A percentile compares a stretch with the other conserved stretches of the same genome.
Conservation (phyloP, 1,140 invertebrate species). For the Camponotus vicinus region DNA sequence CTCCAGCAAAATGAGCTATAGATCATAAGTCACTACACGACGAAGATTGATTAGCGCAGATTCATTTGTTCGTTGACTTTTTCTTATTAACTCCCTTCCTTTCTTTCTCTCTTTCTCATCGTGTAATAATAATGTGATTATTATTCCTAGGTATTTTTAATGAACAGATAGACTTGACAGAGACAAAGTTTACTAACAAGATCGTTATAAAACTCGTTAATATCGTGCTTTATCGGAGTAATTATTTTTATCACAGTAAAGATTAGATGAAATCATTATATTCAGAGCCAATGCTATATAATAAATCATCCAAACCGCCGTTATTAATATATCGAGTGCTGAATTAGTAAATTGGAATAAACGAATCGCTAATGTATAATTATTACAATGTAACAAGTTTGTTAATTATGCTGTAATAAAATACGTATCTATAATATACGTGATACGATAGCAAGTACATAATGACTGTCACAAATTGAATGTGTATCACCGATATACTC, state of each 20-base stretch:
- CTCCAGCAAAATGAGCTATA: slow-evolving; percentile 36
- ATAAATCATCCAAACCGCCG: background rate
- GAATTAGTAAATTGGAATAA: slow-evolving; percentile 8
- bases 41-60: slow-evolving; percentile 58
- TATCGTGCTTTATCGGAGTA: slow-evolving; percentile 22
- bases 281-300: slow-evolving; percentile 9
- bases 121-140: slow-evolving; percentile 38
- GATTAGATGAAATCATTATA: slow-evolving; percentile 24
- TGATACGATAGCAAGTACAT: background rate
- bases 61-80: slow-evolving; percentile 55
- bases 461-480: slow-evolving; percentile 13
- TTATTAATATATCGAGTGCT: background rate
- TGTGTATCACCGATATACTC: no score
- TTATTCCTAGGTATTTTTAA: slow-evolving; percentile 42
- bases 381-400: background rate
- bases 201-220: slow-evolving; percentile 56
- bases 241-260: slow-evolving; percentile 45
- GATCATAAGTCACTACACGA: slow-evolving; percentile 33
- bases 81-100: slow-evolving; percentile 34
- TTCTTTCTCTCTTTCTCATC: no score
- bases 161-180: slow-evolving; percentile 43
- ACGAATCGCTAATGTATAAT: slow-evolving; percentile 10
- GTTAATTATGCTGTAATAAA: slow-evolving; percentile 5
- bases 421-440: background rate
- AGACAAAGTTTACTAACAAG: slow-evolving; percentile 56